Percentiles rank a stretch among this genome's conserved stretches.
Evolutionary conservation across 2,797 vertebrate genomes (phyloP).

Genomic region (Pteropus rufus): DNA sequence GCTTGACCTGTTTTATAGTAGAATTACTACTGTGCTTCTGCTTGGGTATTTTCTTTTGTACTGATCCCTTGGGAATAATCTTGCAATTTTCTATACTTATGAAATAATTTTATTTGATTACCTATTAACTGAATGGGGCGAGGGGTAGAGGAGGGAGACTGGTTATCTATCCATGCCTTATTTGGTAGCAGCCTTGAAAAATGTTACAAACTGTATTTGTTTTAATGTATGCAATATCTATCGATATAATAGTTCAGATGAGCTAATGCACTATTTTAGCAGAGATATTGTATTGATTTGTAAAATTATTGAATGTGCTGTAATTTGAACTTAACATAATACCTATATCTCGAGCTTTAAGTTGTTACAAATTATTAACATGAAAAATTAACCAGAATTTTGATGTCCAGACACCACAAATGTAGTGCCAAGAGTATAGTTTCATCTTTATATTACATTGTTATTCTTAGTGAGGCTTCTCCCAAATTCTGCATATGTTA

Average conservation of each 20-base stretch:
- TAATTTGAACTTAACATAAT: not conserved
- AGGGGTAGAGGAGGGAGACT: not conserved
- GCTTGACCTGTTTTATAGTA: not conserved
- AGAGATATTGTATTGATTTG: not conserved
- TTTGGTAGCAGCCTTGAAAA: not conserved
- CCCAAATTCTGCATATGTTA: not conserved
- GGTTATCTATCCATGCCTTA: not conserved
- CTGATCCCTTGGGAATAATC: not conserved
- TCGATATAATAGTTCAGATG: not conserved
- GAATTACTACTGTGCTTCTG: not conserved
- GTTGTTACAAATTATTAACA: not conserved
- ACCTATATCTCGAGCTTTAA: not conserved
- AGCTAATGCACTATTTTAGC: not conserved
- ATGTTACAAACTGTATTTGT: not conserved
- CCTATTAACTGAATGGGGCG: not conserved
- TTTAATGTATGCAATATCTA: not conserved
- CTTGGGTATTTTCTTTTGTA: not conserved
- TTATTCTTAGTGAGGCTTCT: not conserved
- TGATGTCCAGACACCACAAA: not conserved
- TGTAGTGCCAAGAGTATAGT: not conserved
- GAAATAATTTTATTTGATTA: not conserved
- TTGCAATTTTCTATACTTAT: not conserved
- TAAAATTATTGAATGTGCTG: not conserved
- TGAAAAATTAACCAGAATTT: not conserved
- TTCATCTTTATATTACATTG: not conserved